phyloP scores from a whole-genome alignment of 2,797 vertebrate species.

The Ceryle rudis region DNA sequence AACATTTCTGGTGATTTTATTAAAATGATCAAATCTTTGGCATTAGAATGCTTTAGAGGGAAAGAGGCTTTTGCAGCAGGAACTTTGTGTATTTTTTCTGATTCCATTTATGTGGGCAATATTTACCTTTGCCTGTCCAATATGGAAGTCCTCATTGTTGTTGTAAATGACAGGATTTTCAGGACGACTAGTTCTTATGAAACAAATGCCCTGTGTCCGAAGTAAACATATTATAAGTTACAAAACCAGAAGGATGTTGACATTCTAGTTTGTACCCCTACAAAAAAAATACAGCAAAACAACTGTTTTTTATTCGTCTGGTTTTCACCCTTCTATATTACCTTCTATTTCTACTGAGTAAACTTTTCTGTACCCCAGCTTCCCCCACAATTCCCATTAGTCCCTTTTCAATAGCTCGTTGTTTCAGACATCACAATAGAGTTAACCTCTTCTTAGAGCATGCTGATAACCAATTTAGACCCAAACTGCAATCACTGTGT shows the following conservation, averaged over 20 bases:
- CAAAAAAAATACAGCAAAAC: not conserved
- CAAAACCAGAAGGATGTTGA: not conserved
- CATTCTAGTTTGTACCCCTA: not conserved
- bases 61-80: not conserved
- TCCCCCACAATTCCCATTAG: not conserved
- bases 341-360: not conserved
- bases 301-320: not conserved
- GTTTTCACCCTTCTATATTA: not conserved
- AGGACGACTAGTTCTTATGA: constrained; percentile 93
- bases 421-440: not conserved
- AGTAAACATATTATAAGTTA: constrained; percentile 5
- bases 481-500: not conserved
- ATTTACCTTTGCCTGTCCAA: constrained; percentile 93
- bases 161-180: constrained; percentile 91
- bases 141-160: constrained; percentile 93
- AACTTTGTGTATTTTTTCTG: not conserved
- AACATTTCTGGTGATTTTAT: not conserved
- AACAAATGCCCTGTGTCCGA: constrained; percentile 89
- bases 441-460: not conserved
- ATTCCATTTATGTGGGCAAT: not conserved
- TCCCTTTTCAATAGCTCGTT: not conserved
- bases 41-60: not conserved
- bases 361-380: not conserved
- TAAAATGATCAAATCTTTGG: not conserved
- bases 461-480: not conserved